Percentiles rank a stretch among this genome's conserved stretches.
These are phyloP conservation scores for Netelia virgata DNA, from an alignment of 2,888 invertebrate species.

Conservation along the genomic window DNA sequence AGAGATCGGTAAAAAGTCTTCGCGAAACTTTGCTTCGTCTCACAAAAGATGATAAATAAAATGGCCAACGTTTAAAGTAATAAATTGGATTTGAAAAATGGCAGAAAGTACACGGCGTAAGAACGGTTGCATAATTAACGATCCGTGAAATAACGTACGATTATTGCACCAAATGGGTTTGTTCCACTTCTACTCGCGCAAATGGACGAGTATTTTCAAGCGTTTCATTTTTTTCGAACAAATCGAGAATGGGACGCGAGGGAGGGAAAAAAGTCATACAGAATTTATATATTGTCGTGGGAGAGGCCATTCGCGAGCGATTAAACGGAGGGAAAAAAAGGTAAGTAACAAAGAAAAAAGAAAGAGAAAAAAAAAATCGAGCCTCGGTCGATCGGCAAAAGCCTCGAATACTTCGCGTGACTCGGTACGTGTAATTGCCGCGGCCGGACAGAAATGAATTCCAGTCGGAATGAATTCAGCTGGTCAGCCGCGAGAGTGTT, in stretches of 20 bases:
- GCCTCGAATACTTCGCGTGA: slow-evolving; percentile 61
- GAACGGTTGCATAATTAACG: slow-evolving; percentile 33
- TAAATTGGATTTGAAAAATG: not conserved
- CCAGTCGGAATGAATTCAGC: slow-evolving; percentile 67
- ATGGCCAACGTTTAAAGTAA: not conserved
- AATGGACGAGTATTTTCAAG: slow-evolving; percentile 5
- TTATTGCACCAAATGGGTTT: slow-evolving; percentile 38
- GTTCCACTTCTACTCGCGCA: slow-evolving; percentile 25
- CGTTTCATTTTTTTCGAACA: slow-evolving; percentile 24
- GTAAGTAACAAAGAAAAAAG: slow-evolving; percentile 18
- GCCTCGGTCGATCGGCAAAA: slow-evolving; percentile 46
- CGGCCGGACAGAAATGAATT: slow-evolving; percentile 65
- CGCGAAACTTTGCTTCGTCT: too few species aligned
- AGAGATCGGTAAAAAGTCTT: too few species aligned
- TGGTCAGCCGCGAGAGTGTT: slow-evolving; percentile 57
- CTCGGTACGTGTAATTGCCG: slow-evolving; percentile 65
- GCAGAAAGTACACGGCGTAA: not conserved
- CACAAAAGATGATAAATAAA: not conserved
- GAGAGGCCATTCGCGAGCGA: slow-evolving; percentile 42
- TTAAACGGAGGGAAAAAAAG: slow-evolving; percentile 26
- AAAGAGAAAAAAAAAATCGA: slow-evolving; percentile 43
- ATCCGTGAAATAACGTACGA: slow-evolving; percentile 17
- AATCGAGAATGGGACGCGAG: not conserved
- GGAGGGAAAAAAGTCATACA: slow-evolving; percentile 18
- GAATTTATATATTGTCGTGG: slow-evolving; percentile 63